Evolutionary conservation across 1,140 invertebrate species (phyloP).

Genomic region (Prorops nasuta): DNA sequence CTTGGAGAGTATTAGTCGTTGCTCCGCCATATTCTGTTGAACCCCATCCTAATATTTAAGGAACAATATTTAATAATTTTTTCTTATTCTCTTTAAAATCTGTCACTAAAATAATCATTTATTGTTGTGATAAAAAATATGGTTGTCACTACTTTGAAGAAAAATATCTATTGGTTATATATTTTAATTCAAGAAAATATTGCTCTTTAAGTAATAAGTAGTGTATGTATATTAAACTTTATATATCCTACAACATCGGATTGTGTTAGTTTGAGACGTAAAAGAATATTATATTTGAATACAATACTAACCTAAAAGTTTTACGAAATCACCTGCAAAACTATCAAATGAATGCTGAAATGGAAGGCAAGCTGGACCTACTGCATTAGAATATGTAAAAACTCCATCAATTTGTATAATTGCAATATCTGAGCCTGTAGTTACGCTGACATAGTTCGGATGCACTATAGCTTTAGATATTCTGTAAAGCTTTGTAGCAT

Average conservation of each 20-base stretch:
- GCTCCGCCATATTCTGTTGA: constrained; percentile 58
- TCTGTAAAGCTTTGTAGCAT: constrained; percentile 35
- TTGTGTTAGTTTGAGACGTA: too few relatives aligned
- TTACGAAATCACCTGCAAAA: constrained; percentile 55
- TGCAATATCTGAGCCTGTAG: constrained; percentile 63
- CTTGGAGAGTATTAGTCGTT: constrained; percentile 58
- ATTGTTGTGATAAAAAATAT: too few relatives aligned
- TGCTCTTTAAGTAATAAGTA: too few relatives aligned
- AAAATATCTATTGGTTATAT: too few relatives aligned
- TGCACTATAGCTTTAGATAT: constrained; percentile 40
- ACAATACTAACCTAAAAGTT: constrained; percentile 58
- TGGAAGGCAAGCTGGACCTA: constrained; percentile 69
- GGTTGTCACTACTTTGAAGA: too few relatives aligned
- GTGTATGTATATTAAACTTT: too few relatives aligned
- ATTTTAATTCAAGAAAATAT: too few relatives aligned
- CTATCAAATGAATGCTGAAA: constrained; percentile 53
- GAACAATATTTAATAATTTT: too few relatives aligned
- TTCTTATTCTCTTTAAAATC: too few relatives aligned
- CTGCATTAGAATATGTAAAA: constrained; percentile 57
- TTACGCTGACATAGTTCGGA: constrained; percentile 40
- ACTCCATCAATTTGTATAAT: constrained; percentile 53
- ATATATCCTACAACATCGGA: too few relatives aligned
- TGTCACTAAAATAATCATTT: too few relatives aligned
- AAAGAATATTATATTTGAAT: too few relatives aligned
- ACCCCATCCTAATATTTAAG: constrained; percentile 74